These are phyloP conservation scores for Trichogramma dendrolimi DNA, from an alignment of 2,888 invertebrate species.

Conservation along the genomic window DNA sequence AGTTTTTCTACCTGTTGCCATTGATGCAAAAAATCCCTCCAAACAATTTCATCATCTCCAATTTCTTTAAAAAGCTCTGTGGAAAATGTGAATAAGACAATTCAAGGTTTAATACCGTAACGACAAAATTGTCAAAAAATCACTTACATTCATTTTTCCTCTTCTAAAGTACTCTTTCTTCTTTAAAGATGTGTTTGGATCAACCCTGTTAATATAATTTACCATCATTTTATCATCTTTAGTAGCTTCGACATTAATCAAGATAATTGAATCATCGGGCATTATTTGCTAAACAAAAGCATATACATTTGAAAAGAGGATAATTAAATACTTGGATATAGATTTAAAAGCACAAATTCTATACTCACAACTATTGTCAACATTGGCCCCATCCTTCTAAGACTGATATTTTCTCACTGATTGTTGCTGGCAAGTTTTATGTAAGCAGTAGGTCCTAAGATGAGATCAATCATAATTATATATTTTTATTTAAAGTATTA, in stretches of 20 bases:
- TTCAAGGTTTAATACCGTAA: too few relatives aligned
- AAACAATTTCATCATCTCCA: slow-evolving; percentile 88
- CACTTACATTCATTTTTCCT: slow-evolving; percentile 87
- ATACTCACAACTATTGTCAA: slow-evolving; percentile 79
- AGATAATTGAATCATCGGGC: slow-evolving; percentile 83
- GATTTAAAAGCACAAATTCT: slow-evolving; percentile 3
- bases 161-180: slow-evolving; percentile 92
- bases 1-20: slow-evolving; percentile 98
- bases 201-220: too few relatives aligned
- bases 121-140: background rate
- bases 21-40: slow-evolving; percentile 93
- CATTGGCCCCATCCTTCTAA: slow-evolving; percentile 96
- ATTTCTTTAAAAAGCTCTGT: slow-evolving; percentile 92
- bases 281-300: slow-evolving; percentile 71
- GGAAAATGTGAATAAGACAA: slow-evolving; percentile 1
- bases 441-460: too few relatives aligned
- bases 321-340: slow-evolving; percentile 1
- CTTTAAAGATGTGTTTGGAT: too few relatives aligned
- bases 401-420: slow-evolving; percentile 95
- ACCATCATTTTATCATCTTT: slow-evolving; percentile 97
- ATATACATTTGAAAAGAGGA: background rate
- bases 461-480: too few relatives aligned
- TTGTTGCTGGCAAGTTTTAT: slow-evolving; percentile 73
- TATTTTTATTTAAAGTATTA: too few relatives aligned
- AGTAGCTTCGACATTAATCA: slow-evolving; percentile 92